Percentiles rank a stretch among this genome's conserved stretches.
Conservation (phyloP, 2,888 invertebrate genomes). For the Dicyrtomina minuta region DNA sequence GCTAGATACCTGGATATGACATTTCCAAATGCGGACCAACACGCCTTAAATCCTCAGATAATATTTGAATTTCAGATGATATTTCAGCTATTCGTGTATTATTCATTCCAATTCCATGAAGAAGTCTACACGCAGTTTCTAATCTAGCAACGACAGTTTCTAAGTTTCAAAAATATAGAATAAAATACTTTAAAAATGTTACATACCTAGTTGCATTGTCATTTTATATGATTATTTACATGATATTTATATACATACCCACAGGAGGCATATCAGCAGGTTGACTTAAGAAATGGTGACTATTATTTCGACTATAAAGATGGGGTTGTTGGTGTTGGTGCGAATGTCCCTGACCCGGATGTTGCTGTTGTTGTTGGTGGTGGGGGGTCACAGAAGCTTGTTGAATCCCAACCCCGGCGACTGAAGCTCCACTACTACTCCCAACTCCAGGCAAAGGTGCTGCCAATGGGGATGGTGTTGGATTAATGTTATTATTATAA, state of each 20-base stretch:
- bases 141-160: conserved; percentile 52
- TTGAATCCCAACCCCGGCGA: background rate
- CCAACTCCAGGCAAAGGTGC: too few relatives aligned
- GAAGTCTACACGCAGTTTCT: conserved; percentile 48
- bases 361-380: conserved; percentile 2
- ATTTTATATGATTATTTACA: background rate
- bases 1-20: conserved; percentile 50
- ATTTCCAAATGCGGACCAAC: conserved; percentile 51
- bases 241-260: conserved; percentile 31
- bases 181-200: background rate
- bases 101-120: conserved; percentile 50
- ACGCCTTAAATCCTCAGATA: conserved; percentile 48
- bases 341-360: background rate
- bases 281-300: conserved; percentile 16
- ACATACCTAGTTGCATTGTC: background rate
- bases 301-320: conserved; percentile 2
- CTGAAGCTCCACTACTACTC: too few relatives aligned
- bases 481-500: too few relatives aligned
- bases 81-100: conserved; percentile 49
- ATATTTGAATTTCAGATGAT: conserved; percentile 46
- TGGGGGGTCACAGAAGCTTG: background rate
- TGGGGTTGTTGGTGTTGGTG: conserved; percentile 2
- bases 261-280: conserved; percentile 48
- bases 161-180: conserved; percentile 19
- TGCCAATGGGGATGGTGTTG: too few relatives aligned